phyloP scores from a whole-genome alignment of 2,888 invertebrate species.

The Erynnis tages region DNA sequence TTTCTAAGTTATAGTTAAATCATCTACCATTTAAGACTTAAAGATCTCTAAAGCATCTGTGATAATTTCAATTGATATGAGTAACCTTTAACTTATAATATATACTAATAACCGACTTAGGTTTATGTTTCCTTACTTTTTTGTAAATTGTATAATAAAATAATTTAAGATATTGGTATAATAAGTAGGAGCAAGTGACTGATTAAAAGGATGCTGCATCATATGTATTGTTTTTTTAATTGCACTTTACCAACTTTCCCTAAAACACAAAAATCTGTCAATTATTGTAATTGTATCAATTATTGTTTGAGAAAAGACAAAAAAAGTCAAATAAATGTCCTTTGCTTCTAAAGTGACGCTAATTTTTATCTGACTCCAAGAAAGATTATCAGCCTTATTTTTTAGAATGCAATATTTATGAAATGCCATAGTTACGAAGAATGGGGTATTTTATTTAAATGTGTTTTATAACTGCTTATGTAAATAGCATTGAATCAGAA shows the following conservation, averaged over 20 bases:
- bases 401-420: too few relatives aligned
- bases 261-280: too few relatives aligned
- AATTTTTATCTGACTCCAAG: too few relatives aligned
- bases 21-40: slow-evolving; percentile 72
- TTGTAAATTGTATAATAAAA: slow-evolving; percentile 38
- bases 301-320: too few relatives aligned
- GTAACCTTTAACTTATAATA: slow-evolving; percentile 71
- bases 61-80: slow-evolving; percentile 76
- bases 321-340: too few relatives aligned
- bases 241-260: slow-evolving; percentile 8
- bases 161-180: slow-evolving; percentile 39
- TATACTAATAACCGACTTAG: slow-evolving; percentile 53
- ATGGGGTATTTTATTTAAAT: too few relatives aligned
- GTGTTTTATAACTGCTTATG: too few relatives aligned
- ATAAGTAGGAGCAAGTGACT: slow-evolving; percentile 49
- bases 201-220: slow-evolving; percentile 63
- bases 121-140: slow-evolving; percentile 54
- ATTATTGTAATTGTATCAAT: too few relatives aligned
- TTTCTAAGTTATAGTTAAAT: slow-evolving; percentile 51
- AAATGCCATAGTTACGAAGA: too few relatives aligned
- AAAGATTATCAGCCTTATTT: too few relatives aligned
- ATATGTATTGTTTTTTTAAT: slow-evolving; percentile 33
- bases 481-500: too few relatives aligned
- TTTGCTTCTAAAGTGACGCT: too few relatives aligned
- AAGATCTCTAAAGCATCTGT: slow-evolving; percentile 80